These are phyloP conservation scores for Leptopilina syphax DNA, from an alignment of 2,888 invertebrate species.

Conservation along the genomic window DNA sequence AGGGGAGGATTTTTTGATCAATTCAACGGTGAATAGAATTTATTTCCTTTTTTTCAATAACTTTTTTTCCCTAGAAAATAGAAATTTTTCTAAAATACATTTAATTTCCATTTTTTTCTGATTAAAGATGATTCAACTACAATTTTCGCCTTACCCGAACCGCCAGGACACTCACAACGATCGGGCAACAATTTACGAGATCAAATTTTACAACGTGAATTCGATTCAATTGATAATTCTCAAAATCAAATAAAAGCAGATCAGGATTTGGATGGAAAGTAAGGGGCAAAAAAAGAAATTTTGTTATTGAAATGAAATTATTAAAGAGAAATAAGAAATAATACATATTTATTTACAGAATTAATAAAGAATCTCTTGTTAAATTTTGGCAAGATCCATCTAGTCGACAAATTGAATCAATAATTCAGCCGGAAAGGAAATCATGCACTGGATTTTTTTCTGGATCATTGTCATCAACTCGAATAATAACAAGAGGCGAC, in stretches of 20 bases:
- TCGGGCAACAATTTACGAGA: slow-evolving; percentile 56
- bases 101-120: not conserved
- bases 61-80: not conserved
- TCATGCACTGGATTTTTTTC: slow-evolving; percentile 70
- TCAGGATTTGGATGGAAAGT: slow-evolving; percentile 80
- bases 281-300: slow-evolving; percentile 59
- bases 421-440: slow-evolving; percentile 67
- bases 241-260: slow-evolving; percentile 72
- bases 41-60: not conserved
- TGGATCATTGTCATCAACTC: slow-evolving; percentile 78
- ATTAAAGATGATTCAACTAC: slow-evolving; percentile 45
- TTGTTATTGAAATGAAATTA: not conserved
- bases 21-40: slow-evolving; percentile 45
- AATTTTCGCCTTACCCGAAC: slow-evolving; percentile 48
- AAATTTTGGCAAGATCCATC: slow-evolving; percentile 66
- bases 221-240: slow-evolving; percentile 46
- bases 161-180: slow-evolving; percentile 45
- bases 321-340: not conserved
- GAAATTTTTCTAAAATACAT: no score
- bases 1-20: slow-evolving; percentile 45
- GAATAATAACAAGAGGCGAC: slow-evolving; percentile 79
- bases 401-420: slow-evolving; percentile 58
- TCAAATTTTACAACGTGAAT: slow-evolving; percentile 57
- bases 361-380: slow-evolving; percentile 64
- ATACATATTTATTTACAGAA: slow-evolving; percentile 55